Evolutionary conservation across 35 echinoderm and acorn worm genomes (phyloP).

Genomic region (Eucidaris tribuloides): DNA sequence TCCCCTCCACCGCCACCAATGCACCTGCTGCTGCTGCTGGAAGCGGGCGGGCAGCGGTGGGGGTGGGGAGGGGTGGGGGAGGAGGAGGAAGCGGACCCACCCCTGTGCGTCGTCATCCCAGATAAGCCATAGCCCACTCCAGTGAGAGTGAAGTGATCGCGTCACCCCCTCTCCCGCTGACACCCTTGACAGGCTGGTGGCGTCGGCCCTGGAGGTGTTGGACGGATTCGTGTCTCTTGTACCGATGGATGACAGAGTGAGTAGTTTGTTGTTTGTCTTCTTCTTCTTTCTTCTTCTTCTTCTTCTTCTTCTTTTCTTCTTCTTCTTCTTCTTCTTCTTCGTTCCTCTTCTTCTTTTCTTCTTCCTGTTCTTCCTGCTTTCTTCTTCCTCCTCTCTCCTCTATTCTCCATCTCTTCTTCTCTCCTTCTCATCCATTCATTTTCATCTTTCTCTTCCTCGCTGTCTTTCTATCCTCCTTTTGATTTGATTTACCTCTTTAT

Average conservation of each 20-base stretch:
- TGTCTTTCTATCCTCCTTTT: too few species aligned
- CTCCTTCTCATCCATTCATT: too few species aligned
- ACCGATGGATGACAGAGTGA: conserved; percentile 65
- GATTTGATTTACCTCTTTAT: too few species aligned
- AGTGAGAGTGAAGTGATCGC: conserved; percentile 68
- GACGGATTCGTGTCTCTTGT: conserved; percentile 79
- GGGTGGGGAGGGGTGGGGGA: not conserved
- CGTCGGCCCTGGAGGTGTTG: conserved; percentile 79
- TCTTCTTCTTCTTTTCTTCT: too few species aligned
- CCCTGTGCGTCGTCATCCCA: conserved; percentile 69
- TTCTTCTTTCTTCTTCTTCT: too few species aligned
- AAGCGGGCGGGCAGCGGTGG: not conserved
- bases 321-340: too few species aligned
- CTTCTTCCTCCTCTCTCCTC: too few species aligned
- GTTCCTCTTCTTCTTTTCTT: too few species aligned
- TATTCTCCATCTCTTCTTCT: too few species aligned
- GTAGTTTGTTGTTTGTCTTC: too few species aligned
- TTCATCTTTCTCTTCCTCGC: too few species aligned
- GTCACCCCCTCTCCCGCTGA: conserved; percentile 74
- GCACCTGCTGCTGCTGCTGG: conserved; percentile 23
- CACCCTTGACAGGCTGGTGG: conserved; percentile 81
- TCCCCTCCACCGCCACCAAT: conserved; percentile 64
- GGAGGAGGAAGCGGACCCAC: conserved; percentile 64
- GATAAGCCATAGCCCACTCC: conserved; percentile 24
- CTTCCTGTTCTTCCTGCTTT: too few species aligned